Conservation (phyloP, 2,113 vertebrate genomes). For the Phrynocephalus versicolor region DNA sequence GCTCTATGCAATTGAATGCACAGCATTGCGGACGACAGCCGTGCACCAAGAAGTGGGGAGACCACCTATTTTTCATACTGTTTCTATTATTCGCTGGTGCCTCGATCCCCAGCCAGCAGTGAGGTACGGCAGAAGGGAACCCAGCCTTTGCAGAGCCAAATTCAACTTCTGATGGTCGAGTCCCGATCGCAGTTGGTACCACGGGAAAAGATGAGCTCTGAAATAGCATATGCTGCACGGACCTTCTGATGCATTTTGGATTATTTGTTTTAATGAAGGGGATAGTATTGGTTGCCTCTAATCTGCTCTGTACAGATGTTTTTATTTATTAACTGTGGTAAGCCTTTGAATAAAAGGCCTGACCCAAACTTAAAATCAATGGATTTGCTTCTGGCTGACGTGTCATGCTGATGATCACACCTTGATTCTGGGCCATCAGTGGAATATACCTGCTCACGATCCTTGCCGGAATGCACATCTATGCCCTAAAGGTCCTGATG, state of each 20-base stretch:
- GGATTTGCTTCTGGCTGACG: neutral
- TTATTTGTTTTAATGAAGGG: constrained; percentile 16
- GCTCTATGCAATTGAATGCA: neutral
- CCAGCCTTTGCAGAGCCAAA: constrained; percentile 11
- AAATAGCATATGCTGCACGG: neutral
- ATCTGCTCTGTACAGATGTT: constrained; percentile 27
- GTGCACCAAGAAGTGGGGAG: neutral
- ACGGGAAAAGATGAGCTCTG: neutral
- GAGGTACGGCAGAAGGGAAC: neutral
- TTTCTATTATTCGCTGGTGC: neutral
- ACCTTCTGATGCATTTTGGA: neutral
- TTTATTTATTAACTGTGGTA: constrained; percentile 42
- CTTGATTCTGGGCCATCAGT: too few relatives aligned
- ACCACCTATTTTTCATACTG: neutral
- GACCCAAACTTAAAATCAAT: neutral
- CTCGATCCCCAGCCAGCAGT: neutral
- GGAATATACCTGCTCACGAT: neutral
- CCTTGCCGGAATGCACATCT: neutral
- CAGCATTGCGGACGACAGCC: neutral
- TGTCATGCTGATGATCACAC: neutral
- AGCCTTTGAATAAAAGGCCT: constrained; percentile 35
- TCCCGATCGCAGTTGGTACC: neutral
- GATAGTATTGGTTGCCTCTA: rapidly evolving
- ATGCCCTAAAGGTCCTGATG: too few relatives aligned
- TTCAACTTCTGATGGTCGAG: neutral